Base-by-base conservation (phyloP, 2,888 invertebrate genomes). In the Emmelina monodactyla region DNA sequence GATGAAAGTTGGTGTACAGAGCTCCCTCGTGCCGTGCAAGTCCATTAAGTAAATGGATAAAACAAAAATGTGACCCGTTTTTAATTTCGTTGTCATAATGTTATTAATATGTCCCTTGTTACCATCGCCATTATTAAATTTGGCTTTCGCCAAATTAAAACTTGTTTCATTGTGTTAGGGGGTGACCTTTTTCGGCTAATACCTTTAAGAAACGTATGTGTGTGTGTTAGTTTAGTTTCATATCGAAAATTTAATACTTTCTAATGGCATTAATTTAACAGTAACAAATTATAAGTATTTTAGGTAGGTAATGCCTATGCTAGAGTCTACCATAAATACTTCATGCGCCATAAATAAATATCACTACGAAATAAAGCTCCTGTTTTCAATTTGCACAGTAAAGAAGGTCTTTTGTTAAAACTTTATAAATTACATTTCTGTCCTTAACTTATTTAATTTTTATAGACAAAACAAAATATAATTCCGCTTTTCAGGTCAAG, bases 401-500 rank as follows among this genome's bases (percentile, higher is more conserved):
- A 19, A 19, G 19, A 19, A 19, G 9, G 9, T 5, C 6, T 19
- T 19, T 19, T 19, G 6, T 6, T 19, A 19, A 19, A 19, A 19
- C 9, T 19, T 72, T 71, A 70, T 67, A 72, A 73, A 73, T 73
- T 64, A 65, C 67, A 62, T 72, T 65, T 62, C 64, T 60, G 57
- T 63, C 58, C 55, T 49, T 72, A 71, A 72, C 70, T 73, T 76
- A 75, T 72, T 73, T 73, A 73, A 68, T 69, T 58, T 60, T 66
- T 72, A 70, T 67, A 68, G 62, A 61, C 62, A 62, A 68, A 72
- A 70, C 73, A 72, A 75, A 76, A 76, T 75, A 73, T 75, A 71
- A 76, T 76, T 72, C 70, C 63, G 69, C 63, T 70, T 75, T 72
- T 69, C 69, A 76, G 75, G 72, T 76, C 76, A 73, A 66, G 59